Percentiles rank a stretch among this genome's conserved stretches.
Evolutionary conservation across 2,888 invertebrate species (phyloP).

Genomic region (Hydraecia micacea): DNA sequence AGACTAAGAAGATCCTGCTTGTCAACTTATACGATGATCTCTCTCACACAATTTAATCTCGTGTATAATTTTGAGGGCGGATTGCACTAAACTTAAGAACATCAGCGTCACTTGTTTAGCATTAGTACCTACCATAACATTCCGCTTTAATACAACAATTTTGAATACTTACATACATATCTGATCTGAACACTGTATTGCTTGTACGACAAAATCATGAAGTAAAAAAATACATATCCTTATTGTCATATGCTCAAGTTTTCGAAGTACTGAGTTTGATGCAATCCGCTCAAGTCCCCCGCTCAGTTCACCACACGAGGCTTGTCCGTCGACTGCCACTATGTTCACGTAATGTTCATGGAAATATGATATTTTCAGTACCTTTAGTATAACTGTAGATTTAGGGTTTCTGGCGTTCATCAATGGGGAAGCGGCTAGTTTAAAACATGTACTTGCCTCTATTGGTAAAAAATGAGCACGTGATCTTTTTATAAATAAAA

Average conservation of each 20-base stretch:
- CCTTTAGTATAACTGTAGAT: slow-evolving; percentile 45
- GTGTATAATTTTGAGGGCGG: slow-evolving; percentile 54
- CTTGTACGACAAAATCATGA: slow-evolving; percentile 12
- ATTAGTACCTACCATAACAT: slow-evolving; percentile 37
- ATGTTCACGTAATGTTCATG: slow-evolving; percentile 43
- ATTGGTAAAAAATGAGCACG: slow-evolving; percentile 37
- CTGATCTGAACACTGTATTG: slow-evolving; percentile 27
- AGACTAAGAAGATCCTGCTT: slow-evolving; percentile 64
- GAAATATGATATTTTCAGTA: slow-evolving; percentile 45
- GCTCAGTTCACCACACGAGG: slow-evolving; percentile 61
- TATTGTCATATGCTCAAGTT: slow-evolving; percentile 36
- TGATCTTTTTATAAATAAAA: slow-evolving; percentile 53
- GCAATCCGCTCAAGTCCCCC: slow-evolving; percentile 50
- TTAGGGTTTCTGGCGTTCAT: slow-evolving; percentile 46
- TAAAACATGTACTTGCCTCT: slow-evolving; percentile 46
- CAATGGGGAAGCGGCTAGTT: slow-evolving; percentile 47
- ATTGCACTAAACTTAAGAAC: slow-evolving; percentile 52
- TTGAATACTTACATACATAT: slow-evolving; percentile 43
- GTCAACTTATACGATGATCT: slow-evolving; percentile 61
- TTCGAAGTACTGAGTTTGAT: slow-evolving; percentile 33
- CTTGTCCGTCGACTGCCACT: slow-evolving; percentile 59
- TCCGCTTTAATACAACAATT: slow-evolving; percentile 26
- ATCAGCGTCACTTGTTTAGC: slow-evolving; percentile 22
- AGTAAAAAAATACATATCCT: slow-evolving; percentile 36
- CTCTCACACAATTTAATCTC: slow-evolving; percentile 55